Conservation (phyloP, 1,140 invertebrate species). For the Tribolium castaneum region DNA sequence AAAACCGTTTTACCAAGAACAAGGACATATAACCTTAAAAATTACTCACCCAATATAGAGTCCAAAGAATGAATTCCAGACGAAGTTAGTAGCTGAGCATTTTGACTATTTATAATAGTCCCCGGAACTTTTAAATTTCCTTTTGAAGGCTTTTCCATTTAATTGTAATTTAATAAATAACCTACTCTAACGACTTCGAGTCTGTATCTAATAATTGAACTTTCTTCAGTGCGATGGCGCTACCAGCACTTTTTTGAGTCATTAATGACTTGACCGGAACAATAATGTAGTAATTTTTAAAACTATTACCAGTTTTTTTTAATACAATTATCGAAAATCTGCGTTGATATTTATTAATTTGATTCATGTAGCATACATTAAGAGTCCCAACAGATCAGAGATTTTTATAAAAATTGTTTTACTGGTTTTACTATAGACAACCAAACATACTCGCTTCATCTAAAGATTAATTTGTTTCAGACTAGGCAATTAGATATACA, state of each 20-base stretch:
- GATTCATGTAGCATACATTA: too few species aligned
- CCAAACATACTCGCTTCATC: background rate
- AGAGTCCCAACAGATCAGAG: too few species aligned
- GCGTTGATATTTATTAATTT: too few species aligned
- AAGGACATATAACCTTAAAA: constrained; percentile 49
- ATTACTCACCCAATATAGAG: constrained; percentile 70
- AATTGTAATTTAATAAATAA: background rate
- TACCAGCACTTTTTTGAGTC: background rate
- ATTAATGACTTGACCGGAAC: background rate
- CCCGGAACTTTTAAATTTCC: constrained; percentile 67
- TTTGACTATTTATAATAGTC: constrained; percentile 73
- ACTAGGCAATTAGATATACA: too few species aligned
- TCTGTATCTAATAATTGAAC: background rate
- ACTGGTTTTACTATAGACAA: too few species aligned
- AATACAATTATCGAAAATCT: too few species aligned
- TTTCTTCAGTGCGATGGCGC: background rate
- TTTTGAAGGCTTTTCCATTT: constrained; percentile 56
- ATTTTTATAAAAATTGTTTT: too few species aligned
- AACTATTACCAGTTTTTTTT: too few species aligned
- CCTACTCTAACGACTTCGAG: background rate
- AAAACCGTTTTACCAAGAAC: constrained; percentile 51
- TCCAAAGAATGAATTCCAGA: constrained; percentile 79
- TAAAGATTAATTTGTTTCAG: background rate
- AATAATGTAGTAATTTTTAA: too few species aligned
- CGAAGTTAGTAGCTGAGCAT: constrained; percentile 76